phyloP scores from a whole-genome alignment of 2,113 vertebrate species.

The Panthera uncia region DNA sequence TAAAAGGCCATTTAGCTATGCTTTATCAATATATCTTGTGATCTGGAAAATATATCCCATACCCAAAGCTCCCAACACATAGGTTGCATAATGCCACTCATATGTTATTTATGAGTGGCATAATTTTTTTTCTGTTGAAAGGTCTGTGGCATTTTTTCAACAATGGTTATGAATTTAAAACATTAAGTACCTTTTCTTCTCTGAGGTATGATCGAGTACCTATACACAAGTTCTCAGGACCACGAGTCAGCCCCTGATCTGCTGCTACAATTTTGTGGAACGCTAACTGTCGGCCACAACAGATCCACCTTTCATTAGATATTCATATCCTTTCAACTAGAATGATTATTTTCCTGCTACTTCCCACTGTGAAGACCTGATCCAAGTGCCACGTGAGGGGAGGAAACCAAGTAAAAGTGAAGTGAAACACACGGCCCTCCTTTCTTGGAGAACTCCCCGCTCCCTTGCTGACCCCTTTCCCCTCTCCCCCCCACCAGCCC shows the following conservation, averaged over 20 bases:
- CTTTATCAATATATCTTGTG: not conserved
- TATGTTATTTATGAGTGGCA: not conserved
- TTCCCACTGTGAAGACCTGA: not conserved
- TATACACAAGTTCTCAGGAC: not conserved
- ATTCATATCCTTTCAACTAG: not conserved
- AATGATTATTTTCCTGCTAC: not conserved
- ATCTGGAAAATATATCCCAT: constrained; percentile 19
- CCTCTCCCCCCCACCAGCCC: not conserved
- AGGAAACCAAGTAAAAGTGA: not conserved
- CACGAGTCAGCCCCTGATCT: not conserved
- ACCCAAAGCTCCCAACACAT: not conserved
- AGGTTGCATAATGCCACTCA: not conserved
- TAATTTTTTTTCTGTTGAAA: not conserved
- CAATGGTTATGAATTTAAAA: not conserved
- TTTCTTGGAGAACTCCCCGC: not conserved
- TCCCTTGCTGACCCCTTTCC: not conserved
- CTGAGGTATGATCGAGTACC: not conserved
- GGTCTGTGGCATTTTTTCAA: not conserved
- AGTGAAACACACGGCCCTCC: not conserved
- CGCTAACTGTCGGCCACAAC: not conserved
- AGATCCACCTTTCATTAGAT: not conserved
- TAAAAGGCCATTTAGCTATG: constrained; percentile 36
- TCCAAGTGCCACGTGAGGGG: not conserved
- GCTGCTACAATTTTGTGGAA: not conserved
- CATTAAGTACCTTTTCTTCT: not conserved